Percentiles rank a stretch among this genome's conserved stretches.
phyloP scores from a whole-genome alignment of 35 echinoderm and acorn worm genomes.

The Diadema setosum region DNA sequence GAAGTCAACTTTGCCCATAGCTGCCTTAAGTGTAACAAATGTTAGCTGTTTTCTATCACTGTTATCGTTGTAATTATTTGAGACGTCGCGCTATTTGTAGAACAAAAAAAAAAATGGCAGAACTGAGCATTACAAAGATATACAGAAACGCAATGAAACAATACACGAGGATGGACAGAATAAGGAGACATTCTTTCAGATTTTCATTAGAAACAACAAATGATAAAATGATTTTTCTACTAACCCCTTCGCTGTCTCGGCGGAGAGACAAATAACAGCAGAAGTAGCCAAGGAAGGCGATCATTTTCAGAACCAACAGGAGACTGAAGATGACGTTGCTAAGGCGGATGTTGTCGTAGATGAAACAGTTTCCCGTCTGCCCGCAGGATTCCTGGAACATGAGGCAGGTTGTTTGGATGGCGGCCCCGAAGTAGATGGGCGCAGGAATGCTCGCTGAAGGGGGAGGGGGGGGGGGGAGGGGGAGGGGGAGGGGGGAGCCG shows the following conservation, averaged over 20 bases:
- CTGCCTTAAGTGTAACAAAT: too few relatives aligned
- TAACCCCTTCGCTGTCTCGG: neutral
- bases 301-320: neutral
- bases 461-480: too few relatives aligned
- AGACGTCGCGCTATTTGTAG: too few relatives aligned
- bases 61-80: too few relatives aligned
- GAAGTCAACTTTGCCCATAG: too few relatives aligned
- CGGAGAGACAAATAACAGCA: neutral
- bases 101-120: too few relatives aligned
- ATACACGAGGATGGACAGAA: neutral
- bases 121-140: too few relatives aligned
- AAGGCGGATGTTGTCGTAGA: conserved; percentile 64
- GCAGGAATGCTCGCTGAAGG: conserved; percentile 54
- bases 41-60: too few relatives aligned
- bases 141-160: neutral
- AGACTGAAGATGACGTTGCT: neutral
- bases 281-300: neutral
- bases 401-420: conserved; percentile 48
- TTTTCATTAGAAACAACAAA: too few relatives aligned
- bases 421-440: conserved; percentile 58
- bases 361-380: conserved; percentile 54
- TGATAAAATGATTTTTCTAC: neutral
- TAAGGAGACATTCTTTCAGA: neutral
- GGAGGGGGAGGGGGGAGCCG: too few relatives aligned
- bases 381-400: conserved; percentile 71